Percentiles rank a stretch among this genome's conserved stretches.
Evolutionary conservation across 2,888 invertebrate genomes (phyloP).

Genomic region (Neelides folsomi): DNA sequence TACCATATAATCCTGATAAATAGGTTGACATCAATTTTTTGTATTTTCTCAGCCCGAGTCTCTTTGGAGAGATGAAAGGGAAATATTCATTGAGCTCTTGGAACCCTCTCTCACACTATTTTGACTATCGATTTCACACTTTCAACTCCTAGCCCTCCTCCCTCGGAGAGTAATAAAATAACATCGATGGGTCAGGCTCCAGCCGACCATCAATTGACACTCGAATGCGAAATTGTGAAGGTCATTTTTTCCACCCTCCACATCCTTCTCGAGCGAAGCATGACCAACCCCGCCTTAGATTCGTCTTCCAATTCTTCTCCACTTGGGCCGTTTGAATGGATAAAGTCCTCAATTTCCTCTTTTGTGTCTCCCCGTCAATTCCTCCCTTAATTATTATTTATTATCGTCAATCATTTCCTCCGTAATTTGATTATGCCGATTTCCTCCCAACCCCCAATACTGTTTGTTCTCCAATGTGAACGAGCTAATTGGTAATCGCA

Average conservation of each 20-base stretch:
- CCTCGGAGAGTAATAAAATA: no score
- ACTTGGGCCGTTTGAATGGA: conserved; percentile 4
- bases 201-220: conserved; percentile 13
- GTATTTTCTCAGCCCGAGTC: conserved; percentile 14
- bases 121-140: conserved; percentile 31
- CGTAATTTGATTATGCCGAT: no score
- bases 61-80: conserved; percentile 1
- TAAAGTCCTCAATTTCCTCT: conserved; percentile 7
- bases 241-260: conserved; percentile 12
- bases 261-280: conserved; percentile 11
- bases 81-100: conserved; percentile 6
- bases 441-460: no score
- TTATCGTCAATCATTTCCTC: no score
- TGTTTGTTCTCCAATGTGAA: no score
- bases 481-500: no score
- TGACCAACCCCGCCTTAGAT: conserved; percentile 6
- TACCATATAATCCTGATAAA: conserved; percentile 34
- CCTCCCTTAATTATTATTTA: conserved; percentile 4
- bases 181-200: no score
- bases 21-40: conserved; percentile 34
- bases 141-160: conserved; percentile 2
- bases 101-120: conserved; percentile 17
- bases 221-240: conserved; percentile 17
- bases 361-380: conserved; percentile 2
- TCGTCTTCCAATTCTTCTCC: conserved; percentile 7